A percentile compares a stretch with the other conserved stretches of the same genome.
These are phyloP conservation scores for Drosophila sp. DNA, from an alignment of 1,140 invertebrate species.

Conservation along the genomic window DNA sequence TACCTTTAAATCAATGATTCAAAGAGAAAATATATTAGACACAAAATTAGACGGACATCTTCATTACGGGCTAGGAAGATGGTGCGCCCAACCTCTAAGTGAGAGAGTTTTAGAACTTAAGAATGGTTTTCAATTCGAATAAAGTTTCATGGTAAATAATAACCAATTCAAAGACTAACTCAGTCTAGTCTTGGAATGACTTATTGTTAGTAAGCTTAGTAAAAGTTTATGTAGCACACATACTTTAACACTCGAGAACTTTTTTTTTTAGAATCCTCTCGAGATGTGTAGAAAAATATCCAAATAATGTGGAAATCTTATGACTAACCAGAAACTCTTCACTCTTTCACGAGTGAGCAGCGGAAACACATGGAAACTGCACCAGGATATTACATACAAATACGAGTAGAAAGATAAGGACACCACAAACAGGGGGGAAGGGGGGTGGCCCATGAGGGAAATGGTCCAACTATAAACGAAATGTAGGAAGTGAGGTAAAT, in stretches of 20 bases:
- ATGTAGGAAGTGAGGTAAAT: slow-evolving; percentile 73
- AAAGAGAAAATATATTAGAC: no score
- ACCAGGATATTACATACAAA: slow-evolving; percentile 75
- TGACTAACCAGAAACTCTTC: slow-evolving; percentile 22
- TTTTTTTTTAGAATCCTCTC: not conserved
- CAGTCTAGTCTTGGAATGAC: no score
- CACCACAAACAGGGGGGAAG: slow-evolving; percentile 43
- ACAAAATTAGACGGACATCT: no score
- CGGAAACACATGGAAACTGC: slow-evolving; percentile 73
- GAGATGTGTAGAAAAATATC: not conserved
- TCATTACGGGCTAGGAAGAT: no score
- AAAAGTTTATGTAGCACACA: no score
- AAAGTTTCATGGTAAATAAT: no score
- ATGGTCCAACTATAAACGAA: slow-evolving; percentile 53
- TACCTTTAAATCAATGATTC: no score
- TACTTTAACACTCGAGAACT: not conserved
- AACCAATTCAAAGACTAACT: no score
- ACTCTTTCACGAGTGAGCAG: slow-evolving; percentile 28
- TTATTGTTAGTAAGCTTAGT: no score
- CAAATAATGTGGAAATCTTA: slow-evolving; percentile 6
- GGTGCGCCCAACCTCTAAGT: no score
- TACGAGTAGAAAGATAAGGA: slow-evolving; percentile 44
- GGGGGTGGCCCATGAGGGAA: not conserved
- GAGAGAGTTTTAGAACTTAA: no score
- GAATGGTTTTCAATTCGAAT: no score